Conservation (phyloP, 1,140 invertebrate genomes). For the Drosophila paulistorum region DNA sequence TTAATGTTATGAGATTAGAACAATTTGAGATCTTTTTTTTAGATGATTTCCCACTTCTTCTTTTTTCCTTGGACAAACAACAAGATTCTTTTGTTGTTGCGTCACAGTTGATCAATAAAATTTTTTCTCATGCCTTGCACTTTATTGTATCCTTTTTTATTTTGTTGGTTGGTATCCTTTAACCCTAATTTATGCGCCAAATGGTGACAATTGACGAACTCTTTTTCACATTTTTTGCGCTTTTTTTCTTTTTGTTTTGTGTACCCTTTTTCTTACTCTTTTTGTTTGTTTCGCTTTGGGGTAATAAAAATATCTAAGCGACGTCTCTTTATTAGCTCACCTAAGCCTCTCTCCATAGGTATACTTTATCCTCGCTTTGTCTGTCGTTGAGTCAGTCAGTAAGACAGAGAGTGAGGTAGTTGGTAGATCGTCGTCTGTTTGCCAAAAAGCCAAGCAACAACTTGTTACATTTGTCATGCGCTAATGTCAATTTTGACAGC, state of each 20-base stretch:
- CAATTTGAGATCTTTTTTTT: background rate
- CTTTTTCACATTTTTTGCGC: constrained; percentile 2
- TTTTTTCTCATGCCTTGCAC: constrained; percentile 65
- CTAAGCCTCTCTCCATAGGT: constrained; percentile 49
- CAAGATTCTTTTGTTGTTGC: constrained; percentile 51
- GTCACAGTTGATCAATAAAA: constrained; percentile 74
- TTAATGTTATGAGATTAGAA: background rate
- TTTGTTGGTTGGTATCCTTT: constrained; percentile 47
- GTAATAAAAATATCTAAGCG: constrained; percentile 82
- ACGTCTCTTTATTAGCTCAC: constrained; percentile 75
- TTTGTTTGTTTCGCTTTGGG: constrained; percentile 30
- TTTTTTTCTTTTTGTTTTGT: constrained; percentile 7
- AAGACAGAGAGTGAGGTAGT: background rate
- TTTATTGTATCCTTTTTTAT: constrained; percentile 23
- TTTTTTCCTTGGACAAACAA: background rate
- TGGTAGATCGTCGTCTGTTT: constrained; percentile 33
- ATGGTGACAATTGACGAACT: constrained; percentile 81
- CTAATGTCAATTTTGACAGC: constrained; percentile 81
- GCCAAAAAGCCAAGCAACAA: constrained; percentile 63
- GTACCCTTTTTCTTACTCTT: constrained; percentile 19
- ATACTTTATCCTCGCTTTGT: constrained; percentile 1
- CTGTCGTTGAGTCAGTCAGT: constrained; percentile 1
- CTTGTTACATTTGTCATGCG: constrained; percentile 82
- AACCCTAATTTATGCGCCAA: constrained; percentile 79
- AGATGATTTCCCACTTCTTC: background rate